Conservation (phyloP, 2,113 vertebrate genomes). For the Hemibagrus wyckioides region DNA sequence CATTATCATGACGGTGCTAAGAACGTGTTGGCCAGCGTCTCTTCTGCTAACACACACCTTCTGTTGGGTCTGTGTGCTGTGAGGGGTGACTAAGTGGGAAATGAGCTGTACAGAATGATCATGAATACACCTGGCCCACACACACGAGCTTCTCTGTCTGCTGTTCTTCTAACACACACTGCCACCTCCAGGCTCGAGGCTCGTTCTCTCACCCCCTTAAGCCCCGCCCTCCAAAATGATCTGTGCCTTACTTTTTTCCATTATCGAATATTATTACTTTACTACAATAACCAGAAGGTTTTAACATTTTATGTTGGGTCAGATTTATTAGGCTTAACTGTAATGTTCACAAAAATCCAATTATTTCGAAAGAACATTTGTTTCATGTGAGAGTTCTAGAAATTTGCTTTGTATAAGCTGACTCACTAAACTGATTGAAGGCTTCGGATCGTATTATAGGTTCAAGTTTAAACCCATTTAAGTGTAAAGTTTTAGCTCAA, state of each 20-base stretch:
- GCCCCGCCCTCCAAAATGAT: not conserved
- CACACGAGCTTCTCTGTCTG: constrained; percentile 48
- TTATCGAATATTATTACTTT: not conserved
- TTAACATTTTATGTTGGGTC: not conserved
- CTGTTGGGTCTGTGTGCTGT: constrained; percentile 69
- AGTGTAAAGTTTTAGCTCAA: not conserved
- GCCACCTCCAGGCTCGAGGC: constrained; percentile 47
- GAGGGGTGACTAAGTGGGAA: constrained; percentile 73
- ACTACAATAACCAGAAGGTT: not conserved
- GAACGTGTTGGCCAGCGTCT: constrained; percentile 31
- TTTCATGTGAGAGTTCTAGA: not conserved
- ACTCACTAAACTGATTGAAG: not conserved
- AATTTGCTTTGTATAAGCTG: not conserved
- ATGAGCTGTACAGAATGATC: constrained; percentile 75
- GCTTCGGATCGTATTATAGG: not conserved
- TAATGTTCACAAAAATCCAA: not conserved
- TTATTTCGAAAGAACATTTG: not conserved
- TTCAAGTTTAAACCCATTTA: not conserved
- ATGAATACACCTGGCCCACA: constrained; percentile 70
- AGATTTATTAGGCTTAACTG: not conserved
- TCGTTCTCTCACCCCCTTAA: not conserved
- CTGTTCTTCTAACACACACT: constrained; percentile 32
- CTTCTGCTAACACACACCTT: constrained; percentile 70
- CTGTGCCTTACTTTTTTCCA: not conserved
- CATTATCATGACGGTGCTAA: constrained; percentile 31